Evolutionary conservation across 2,113 vertebrate species (phyloP), one percentile per base, ranked within the genome.

Genomic region (Anser cygnoides): DNA sequence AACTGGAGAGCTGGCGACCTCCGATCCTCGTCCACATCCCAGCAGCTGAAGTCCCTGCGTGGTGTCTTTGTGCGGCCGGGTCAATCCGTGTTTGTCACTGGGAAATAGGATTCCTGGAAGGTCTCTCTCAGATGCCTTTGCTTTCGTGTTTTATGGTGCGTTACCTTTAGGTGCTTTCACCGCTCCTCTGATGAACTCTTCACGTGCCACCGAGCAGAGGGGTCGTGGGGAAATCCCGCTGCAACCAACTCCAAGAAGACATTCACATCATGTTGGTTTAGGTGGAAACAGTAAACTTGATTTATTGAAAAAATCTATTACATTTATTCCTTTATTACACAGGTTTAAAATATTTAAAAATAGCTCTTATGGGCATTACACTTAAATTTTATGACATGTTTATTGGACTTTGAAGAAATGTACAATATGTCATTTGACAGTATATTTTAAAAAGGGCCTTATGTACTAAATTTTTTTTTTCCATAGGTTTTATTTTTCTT

Each of bases 281-380:
- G 91, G 96, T 98, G 98, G 98, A 98, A 98, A 99, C 98, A 99
- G 98, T 98, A 98, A 99, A 99, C 98, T 98, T 97, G 96, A 98
- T 99, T 99, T 99, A 99, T 99, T 99, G 98, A 98, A 98, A 98
- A 98, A 98, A 98, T 96, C 97, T 96, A 98, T 98, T 98, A 98
- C 98, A 98, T 98, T 98, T 98, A 97, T 98, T 97, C 98, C 97
- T 98, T 98, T 98, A 97, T 98, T 98, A 99, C 98, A 99, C 98
- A 98, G 98, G 98, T 98, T 99, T 98, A 98, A 98, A 98, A 96
- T 98, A 97, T 93, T 97, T 98, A 96, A 97, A 98, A 98, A 97
- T 96, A 97, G 97, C 95, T 96, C 93, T 95, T 90, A 93, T 26
- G 96, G 96, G 95, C 95, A 73, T 96, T 80, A 96, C 94, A 97